phyloP scores from a whole-genome alignment of 1,140 invertebrate species.

The Chrysopa pallens region DNA sequence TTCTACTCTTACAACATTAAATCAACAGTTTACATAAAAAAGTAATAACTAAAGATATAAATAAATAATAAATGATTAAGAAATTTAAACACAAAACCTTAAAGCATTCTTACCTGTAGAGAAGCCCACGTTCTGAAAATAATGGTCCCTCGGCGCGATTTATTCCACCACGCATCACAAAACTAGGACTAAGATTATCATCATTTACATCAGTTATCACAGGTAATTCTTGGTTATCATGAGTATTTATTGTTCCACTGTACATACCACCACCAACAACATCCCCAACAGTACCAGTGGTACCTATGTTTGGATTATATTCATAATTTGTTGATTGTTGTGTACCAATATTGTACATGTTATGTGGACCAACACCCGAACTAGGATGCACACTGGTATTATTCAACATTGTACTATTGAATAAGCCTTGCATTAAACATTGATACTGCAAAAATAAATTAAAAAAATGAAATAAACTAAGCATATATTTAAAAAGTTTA shows the following conservation, averaged over 20 bases:
- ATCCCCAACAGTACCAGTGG: too few relatives aligned
- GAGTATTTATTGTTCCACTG: too few relatives aligned
- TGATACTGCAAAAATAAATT: conserved; percentile 20
- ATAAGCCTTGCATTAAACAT: conserved; percentile 22
- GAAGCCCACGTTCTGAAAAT: conserved; percentile 24
- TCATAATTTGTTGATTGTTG: conserved; percentile 8
- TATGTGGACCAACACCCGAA: conserved; percentile 7
- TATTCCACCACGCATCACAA: conserved; percentile 25
- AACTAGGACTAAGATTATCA: conserved; percentile 5
- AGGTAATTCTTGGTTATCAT: background rate
- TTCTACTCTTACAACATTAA: too few relatives aligned
- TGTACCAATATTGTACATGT: conserved; percentile 13
- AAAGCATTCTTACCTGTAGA: conserved; percentile 11
- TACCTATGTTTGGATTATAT: background rate
- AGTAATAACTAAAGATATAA: too few relatives aligned
- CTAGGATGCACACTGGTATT: conserved; percentile 10
- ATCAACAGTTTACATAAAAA: too few relatives aligned
- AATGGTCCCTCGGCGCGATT: conserved; percentile 36
- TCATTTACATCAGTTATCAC: background rate
- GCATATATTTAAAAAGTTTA: too few relatives aligned
- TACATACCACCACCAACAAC: too few relatives aligned
- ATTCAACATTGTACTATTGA: conserved; percentile 18
- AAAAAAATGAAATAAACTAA: background rate
- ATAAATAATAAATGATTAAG: too few relatives aligned
- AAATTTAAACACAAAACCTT: too few relatives aligned